Base-by-base conservation (phyloP, 2,113 vertebrate genomes). In the Anhinga anhinga region DNA sequence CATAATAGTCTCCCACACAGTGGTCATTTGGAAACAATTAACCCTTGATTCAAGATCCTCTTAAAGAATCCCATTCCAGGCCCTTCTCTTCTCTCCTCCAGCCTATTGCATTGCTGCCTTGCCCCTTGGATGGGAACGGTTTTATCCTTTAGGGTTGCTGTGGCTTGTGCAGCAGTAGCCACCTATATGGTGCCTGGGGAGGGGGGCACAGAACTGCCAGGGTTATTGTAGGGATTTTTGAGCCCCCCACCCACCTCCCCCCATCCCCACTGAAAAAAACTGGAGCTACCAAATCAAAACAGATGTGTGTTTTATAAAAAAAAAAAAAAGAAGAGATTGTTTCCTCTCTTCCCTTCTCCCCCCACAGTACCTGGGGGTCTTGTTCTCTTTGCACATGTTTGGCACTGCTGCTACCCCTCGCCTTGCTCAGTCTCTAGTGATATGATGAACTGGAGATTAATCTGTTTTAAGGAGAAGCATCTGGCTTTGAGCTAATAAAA, bases 401-500 rank as follows among this genome's bases (percentile, higher is more conserved):
- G 94, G 76, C 77, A 91, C 36, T 5, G 18, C 86, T 61, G 40
- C 32, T 25, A 1, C 45, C 56, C 17, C 74, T 95, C 1, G 3
- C 59, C 38, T 96, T 0, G 2, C 88, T 93, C 2, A 5, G 45
- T 94, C 88, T 96, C 86, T 52, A 87, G 96, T 30, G 88, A 91
- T 96, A 65, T 15, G 66, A 94, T 45, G 93, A 97, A 87, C 94
- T 96, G 69, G 94, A 96, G 94, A 95, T 95, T 96, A 96, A 97
- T 97, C 94, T 98, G 88, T 93, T 94, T 94, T 92, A 97, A 97
- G 82, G 92, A 97, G 95, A 96, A 95, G 96, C 97, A 98, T 96
- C 97, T 98, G 98, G 97, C 83, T 92, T 85, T 84, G 77, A 95
- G 91, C 96, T 97, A 96, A 95, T 97, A 97, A 97, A 98, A 94